phyloP scores from a whole-genome alignment of 2,888 invertebrate genomes.

The Andrena camellia region DNA sequence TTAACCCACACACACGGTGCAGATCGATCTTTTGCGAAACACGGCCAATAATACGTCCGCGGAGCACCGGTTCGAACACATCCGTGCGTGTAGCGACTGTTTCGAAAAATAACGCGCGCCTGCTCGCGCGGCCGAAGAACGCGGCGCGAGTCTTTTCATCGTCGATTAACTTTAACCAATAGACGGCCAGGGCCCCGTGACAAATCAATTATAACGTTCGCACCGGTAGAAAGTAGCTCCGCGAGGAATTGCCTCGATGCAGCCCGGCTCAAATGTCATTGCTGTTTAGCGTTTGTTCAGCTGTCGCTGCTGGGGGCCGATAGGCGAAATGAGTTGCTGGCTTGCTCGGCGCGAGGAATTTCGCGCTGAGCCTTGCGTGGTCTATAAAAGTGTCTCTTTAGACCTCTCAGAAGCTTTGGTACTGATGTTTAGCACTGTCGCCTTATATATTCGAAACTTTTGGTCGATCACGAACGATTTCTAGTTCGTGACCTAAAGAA shows the following conservation, averaged over 20 bases:
- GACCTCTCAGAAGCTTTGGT: too few species aligned
- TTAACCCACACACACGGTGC: slow-evolving; percentile 77
- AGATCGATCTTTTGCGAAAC: slow-evolving; percentile 79
- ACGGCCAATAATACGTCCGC: slow-evolving; percentile 71
- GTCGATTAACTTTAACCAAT: slow-evolving; percentile 67
- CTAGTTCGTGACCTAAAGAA: too few species aligned
- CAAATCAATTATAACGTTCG: slow-evolving; percentile 69
- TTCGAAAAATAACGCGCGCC: slow-evolving; percentile 36
- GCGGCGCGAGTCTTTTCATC: slow-evolving; percentile 61
- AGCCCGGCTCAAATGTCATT: slow-evolving; percentile 28
- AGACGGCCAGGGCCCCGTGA: slow-evolving; percentile 52
- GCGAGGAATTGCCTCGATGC: slow-evolving; percentile 52
- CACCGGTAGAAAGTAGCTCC: slow-evolving; percentile 60
- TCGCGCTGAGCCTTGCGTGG: slow-evolving; percentile 15
- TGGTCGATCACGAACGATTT: too few species aligned
- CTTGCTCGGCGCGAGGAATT: slow-evolving; percentile 13
- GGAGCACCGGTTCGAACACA: slow-evolving; percentile 51
- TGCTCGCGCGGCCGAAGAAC: slow-evolving; percentile 6
- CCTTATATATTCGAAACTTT: not conserved
- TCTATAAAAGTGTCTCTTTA: too few species aligned
- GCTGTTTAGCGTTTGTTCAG: slow-evolving; percentile 15
- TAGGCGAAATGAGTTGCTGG: slow-evolving; percentile 20
- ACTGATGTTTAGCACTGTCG: too few species aligned
- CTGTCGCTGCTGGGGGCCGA: not conserved
- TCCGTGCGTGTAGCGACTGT: slow-evolving; percentile 43